Base-by-base conservation (phyloP, 2,888 invertebrate species). In the Oegoconia quadripuncta region DNA sequence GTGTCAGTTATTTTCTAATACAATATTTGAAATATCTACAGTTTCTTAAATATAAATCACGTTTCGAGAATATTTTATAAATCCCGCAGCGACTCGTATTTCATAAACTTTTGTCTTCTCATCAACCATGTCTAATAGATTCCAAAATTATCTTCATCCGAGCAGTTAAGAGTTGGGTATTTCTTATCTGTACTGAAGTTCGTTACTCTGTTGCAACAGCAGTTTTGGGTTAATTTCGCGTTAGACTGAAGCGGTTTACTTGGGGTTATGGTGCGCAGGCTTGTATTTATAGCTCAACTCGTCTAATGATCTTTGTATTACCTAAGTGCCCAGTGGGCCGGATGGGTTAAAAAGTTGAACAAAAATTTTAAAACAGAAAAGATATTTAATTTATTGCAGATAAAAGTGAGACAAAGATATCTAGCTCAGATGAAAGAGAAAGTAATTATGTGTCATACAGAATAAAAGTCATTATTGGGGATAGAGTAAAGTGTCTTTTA, bases 281-380 rank as follows among this genome's bases (percentile, higher is more conserved):
- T 75, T 65, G 64, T 71, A 72, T 73, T 73, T 74, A 74, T 71
- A 63, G 66, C 71, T 46, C 38, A 52, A 58, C 64, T 55, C 58
- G 47, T 59, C 68, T 79, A 79, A 79, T 74, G 76, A 69, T 70
- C 60, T 69, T 74, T 66, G 65, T 66, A 76, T 74, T 73, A 67
- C 65, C 55, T 54, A 50, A 52, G 45, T 37, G 38, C 45, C 33
- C 33, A 38, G 43, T 45, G 44, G 30, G 28, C 14, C 15, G 27
- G 23, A 40, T 37, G 28, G 15, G 13, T 16, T 9, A 11, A 8
- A 22, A n/a, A n/a, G 3, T 8, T 12, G 14, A n/a, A 16, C 11
- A 15, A 15, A 22, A 18, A n/a, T n/a, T n/a, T n/a, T 17, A n/a
- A 22, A 20, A 35, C 1, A 35, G 20, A 11, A 26, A 26, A 13